A percentile compares a stretch with the other conserved stretches of the same genome.
Evolutionary conservation across 2,797 vertebrate species (phyloP).

Genomic region (Pagetopsis macropterus): DNA sequence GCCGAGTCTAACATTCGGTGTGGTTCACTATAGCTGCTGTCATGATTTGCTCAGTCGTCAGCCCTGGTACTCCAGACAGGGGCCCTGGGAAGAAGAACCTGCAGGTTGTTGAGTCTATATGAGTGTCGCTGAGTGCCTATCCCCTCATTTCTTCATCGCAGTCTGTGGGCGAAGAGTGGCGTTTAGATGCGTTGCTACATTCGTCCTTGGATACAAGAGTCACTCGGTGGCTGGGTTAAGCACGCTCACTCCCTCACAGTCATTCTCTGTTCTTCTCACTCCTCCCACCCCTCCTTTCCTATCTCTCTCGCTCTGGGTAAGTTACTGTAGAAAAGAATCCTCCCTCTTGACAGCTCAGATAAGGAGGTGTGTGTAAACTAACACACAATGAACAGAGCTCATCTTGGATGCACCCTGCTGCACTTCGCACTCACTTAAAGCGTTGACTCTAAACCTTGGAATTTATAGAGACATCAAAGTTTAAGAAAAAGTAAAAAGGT

Average conservation of each 20-base stretch:
- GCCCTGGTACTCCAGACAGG: slow-evolving; percentile 53
- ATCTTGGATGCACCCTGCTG: slow-evolving; percentile 34
- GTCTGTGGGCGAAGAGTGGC: slow-evolving; percentile 69
- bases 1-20: slow-evolving; percentile 39
- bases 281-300: slow-evolving; percentile 71
- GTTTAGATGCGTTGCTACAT: slow-evolving; percentile 79
- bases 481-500: slow-evolving; percentile 28
- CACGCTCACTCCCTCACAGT: slow-evolving; percentile 70
- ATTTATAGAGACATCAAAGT: slow-evolving; percentile 26
- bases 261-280: slow-evolving; percentile 75
- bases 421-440: slow-evolving; percentile 52
- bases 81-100: slow-evolving; percentile 46
- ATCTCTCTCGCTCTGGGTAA: slow-evolving; percentile 70
- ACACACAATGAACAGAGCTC: slow-evolving; percentile 60
- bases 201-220: slow-evolving; percentile 88
- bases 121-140: slow-evolving; percentile 50
- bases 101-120: slow-evolving; percentile 56
- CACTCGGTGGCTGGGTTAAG: slow-evolving; percentile 81
- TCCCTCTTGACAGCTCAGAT: slow-evolving; percentile 73
- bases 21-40: slow-evolving; percentile 38
- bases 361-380: slow-evolving; percentile 66
- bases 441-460: slow-evolving; percentile 36
- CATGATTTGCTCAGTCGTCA: slow-evolving; percentile 65
- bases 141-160: slow-evolving; percentile 67
- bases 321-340: slow-evolving; percentile 70